phyloP scores from a whole-genome alignment of 2,888 invertebrate genomes.

The Drosophila pegasa region DNA sequence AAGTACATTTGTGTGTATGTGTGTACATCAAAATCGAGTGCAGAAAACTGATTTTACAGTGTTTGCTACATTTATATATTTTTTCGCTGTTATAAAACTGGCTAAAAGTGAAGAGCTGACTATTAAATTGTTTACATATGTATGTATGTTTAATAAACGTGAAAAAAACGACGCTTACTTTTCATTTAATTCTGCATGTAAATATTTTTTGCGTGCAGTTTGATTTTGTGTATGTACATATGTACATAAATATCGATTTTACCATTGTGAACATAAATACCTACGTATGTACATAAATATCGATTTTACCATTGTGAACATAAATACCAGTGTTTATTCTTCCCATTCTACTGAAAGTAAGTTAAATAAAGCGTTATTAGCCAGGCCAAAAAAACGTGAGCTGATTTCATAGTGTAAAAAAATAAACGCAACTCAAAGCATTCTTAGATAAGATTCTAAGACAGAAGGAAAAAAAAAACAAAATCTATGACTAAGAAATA shows the following conservation, averaged over 20 bases:
- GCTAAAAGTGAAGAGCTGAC: neutral
- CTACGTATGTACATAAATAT: slow-evolving; percentile 1
- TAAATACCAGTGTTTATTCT: slow-evolving; percentile 1
- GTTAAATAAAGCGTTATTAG: neutral
- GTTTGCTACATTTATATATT: neutral
- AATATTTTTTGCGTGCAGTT: slow-evolving; percentile 1
- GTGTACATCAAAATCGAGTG: neutral
- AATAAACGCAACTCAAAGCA: neutral
- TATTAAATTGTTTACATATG: slow-evolving; percentile 7
- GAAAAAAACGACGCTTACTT: neutral
- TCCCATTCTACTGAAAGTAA: neutral
- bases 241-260: slow-evolving; percentile 20
- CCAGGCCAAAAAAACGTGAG: neutral
- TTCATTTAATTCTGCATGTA: slow-evolving; percentile 5
- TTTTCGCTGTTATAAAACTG: slow-evolving; percentile 12
- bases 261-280: slow-evolving; percentile 11
- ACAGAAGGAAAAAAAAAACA: neutral
- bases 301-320: neutral
- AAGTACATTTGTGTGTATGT: neutral
- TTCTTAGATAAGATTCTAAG: slow-evolving; percentile 1
- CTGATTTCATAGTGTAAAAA: neutral
- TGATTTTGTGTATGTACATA: slow-evolving; percentile 8
- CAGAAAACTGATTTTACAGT: neutral
- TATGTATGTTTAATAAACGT: neutral
- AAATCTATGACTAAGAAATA: slow-evolving; percentile 9